Conservation (phyloP, 1,140 invertebrate genomes). For the Diorhabda sublineata region DNA sequence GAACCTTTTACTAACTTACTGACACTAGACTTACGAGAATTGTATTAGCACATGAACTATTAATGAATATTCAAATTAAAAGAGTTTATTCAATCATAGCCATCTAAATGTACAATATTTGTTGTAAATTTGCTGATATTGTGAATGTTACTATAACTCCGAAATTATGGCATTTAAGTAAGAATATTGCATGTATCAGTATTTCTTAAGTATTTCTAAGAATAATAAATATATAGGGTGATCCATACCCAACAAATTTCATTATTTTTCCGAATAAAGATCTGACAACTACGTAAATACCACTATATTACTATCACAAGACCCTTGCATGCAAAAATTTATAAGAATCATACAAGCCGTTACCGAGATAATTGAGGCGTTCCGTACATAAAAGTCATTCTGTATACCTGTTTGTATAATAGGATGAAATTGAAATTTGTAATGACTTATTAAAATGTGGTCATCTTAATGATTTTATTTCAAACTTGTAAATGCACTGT, state of each 20-base stretch:
- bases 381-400: conserved; percentile 8
- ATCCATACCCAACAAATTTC: neutral
- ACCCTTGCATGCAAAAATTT: conserved; percentile 6
- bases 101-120: too few species aligned
- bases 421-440: too few species aligned
- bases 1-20: too few species aligned
- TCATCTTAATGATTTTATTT: too few species aligned
- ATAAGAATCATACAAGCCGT: neutral
- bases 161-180: neutral
- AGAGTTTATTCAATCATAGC: too few species aligned
- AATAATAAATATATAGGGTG: neutral
- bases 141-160: too few species aligned
- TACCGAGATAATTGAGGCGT: conserved; percentile 1
- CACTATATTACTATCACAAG: conserved; percentile 4
- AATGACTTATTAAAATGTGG: too few species aligned
- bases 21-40: too few species aligned
- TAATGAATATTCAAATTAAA: too few species aligned
- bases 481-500: too few species aligned
- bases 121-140: too few species aligned
- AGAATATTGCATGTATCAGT: neutral
- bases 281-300: conserved; percentile 12
- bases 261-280: conserved; percentile 7
- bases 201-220: conserved; percentile 11
- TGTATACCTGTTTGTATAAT: neutral
- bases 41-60: too few species aligned